Conservation (phyloP, 2,797 vertebrate species). For the Dallia pectoralis region DNA sequence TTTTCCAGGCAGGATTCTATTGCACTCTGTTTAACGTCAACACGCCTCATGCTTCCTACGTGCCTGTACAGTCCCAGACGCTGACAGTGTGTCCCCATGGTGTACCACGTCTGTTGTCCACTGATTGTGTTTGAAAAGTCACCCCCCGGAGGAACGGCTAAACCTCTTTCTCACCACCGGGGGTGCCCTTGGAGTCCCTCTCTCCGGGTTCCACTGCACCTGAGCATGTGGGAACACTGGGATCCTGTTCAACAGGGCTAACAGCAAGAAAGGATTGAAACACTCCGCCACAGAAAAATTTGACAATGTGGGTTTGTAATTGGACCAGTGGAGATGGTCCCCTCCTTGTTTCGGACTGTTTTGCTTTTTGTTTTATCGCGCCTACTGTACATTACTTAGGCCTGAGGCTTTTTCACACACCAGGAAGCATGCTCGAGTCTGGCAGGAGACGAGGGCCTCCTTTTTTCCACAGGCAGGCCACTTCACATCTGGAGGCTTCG, state of each 20-base stretch:
- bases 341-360: not conserved
- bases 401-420: conserved; percentile 18
- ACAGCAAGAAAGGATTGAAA: not conserved
- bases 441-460: conserved; percentile 42
- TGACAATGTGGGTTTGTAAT: not conserved
- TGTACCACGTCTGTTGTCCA: conserved; percentile 41
- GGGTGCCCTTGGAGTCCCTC: conserved; percentile 54
- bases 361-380: not conserved
- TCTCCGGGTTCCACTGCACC: conserved; percentile 32
- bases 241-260: not conserved
- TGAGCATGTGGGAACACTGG: conserved; percentile 32
- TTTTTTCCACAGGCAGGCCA: conserved; percentile 47
- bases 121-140: conserved; percentile 53
- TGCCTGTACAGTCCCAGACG: conserved; percentile 52
- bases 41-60: conserved; percentile 47
- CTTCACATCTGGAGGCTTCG: conserved; percentile 63
- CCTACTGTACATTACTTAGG: not conserved
- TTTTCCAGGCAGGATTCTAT: conserved; percentile 50
- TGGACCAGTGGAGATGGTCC: not conserved
- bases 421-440: conserved; percentile 37
- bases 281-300: not conserved
- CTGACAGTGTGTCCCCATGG: conserved; percentile 54
- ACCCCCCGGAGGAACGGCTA: conserved; percentile 33
- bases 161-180: conserved; percentile 43
- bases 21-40: conserved; percentile 50